Conservation (phyloP, 2,113 vertebrate species). For the Vulpes vulpes region DNA sequence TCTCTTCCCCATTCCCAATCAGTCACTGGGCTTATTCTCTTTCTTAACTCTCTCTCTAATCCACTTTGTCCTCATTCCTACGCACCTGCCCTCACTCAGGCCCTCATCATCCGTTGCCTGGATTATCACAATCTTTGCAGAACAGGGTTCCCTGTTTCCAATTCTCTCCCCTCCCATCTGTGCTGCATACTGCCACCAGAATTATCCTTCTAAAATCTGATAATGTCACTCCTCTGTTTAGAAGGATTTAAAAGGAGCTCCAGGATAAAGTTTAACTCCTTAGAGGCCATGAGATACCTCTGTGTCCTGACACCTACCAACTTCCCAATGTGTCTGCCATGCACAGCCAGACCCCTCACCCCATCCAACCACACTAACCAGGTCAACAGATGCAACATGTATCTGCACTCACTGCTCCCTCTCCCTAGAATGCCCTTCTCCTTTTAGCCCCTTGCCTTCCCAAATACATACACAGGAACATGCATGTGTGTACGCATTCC, state of each 20-base stretch:
- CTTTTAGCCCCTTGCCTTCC: background rate
- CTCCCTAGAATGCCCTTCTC: background rate
- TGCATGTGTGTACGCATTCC: background rate
- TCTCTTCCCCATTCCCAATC: background rate
- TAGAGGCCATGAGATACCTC: background rate
- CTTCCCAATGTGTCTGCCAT: background rate
- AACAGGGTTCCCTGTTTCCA: conserved; percentile 54
- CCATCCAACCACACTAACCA: too few relatives aligned
- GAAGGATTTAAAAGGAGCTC: conserved; percentile 59
- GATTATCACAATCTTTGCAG: conserved; percentile 74
- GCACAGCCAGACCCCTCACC: background rate
- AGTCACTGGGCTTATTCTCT: background rate
- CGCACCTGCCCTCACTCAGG: conserved; percentile 41
- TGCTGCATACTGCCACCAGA: conserved; percentile 45
- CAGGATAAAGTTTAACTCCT: conserved; percentile 64
- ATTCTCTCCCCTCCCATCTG: conserved; percentile 42
- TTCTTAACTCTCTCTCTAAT: conserved; percentile 57
- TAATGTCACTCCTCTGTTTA: conserved; percentile 58
- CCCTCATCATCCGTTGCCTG: conserved; percentile 24
- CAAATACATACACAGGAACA: too few relatives aligned
- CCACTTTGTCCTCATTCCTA: conserved; percentile 2
- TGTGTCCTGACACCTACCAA: background rate
- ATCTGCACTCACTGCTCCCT: background rate
- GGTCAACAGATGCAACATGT: background rate
- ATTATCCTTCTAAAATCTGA: conserved; percentile 76